phyloP scores from a whole-genome alignment of 2,888 invertebrate species.

The Chrysolina oricalcia region DNA sequence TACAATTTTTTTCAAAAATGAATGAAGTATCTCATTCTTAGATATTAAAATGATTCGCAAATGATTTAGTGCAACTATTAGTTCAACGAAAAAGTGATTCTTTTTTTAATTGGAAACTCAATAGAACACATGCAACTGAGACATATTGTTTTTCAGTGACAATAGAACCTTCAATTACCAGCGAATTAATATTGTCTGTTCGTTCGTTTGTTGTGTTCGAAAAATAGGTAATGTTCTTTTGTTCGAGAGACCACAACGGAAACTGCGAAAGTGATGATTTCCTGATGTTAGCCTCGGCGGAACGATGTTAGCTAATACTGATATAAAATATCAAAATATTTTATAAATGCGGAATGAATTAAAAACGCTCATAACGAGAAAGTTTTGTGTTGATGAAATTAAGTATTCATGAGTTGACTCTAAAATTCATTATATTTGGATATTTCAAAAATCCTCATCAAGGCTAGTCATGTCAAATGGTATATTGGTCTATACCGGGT shows the following conservation, averaged over 20 bases:
- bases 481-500: too few relatives aligned
- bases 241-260: slow-evolving; percentile 48
- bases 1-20: too few relatives aligned
- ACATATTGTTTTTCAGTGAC: slow-evolving; percentile 13
- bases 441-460: too few relatives aligned
- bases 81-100: too few relatives aligned
- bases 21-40: too few relatives aligned
- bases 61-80: too few relatives aligned
- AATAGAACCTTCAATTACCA: neutral
- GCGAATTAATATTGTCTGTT: slow-evolving; percentile 7
- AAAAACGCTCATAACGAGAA: neutral
- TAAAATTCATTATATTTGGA: neutral
- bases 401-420: neutral
- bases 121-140: neutral
- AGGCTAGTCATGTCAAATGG: too few relatives aligned
- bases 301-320: slow-evolving; percentile 20
- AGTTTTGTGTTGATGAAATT: neutral
- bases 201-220: slow-evolving; percentile 13
- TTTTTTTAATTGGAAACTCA: neutral
- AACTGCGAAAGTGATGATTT: slow-evolving; percentile 51
- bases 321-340: slow-evolving; percentile 11
- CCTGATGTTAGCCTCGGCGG: slow-evolving; percentile 34
- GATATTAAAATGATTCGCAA: too few relatives aligned
- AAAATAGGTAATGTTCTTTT: slow-evolving; percentile 47
- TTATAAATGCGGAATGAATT: neutral